Base-by-base conservation (phyloP, 2,888 invertebrate genomes). In the Dyspetes luteomarginatus region DNA sequence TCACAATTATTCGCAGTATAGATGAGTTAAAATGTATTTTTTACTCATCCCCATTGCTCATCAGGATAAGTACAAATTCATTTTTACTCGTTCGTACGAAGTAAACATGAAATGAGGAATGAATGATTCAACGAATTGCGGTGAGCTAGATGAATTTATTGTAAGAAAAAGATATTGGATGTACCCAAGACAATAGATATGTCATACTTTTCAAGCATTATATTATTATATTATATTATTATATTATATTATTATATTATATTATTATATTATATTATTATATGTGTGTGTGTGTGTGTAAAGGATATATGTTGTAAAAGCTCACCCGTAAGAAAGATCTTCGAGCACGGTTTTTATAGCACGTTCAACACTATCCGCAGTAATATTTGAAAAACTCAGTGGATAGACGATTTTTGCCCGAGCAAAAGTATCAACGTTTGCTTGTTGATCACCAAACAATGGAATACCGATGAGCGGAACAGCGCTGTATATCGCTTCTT, bases 401-500 rank as follows among this genome's bases (percentile, higher is more conserved):
- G 50, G 56, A 58, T 30, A 56, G 2, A 62, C 4, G 4, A 60
- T 30, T n/a, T 52, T 41, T 15, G 30, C 19, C 15, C 3, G 36
- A n/a, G 72, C 48, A 41, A 72, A 72, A 17, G 7, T 62, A 17
- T 83, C 65, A 19, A 73, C 36, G 43, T 80, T 78, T 0, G 69
- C 69, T 26, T 48, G 76, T 68, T 82, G 81, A 72, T 78, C 64
- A 24, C 26, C 73, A 28, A 68, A 68, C n/a, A 80, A 67, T 43
- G 80, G 82, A 41, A 82, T 71, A 45, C 77, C 80, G 50, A 80
- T 73, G 19, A 80, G 22, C 2, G 73, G 78, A 30, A 73, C 78
- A 22, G 45, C 52, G 56, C 36, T 48, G 58, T 71, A 80, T 45
- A 78, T 71, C 43, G 75, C 83, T 80, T 90, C 90, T 22, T 83